These are phyloP conservation scores for Eleginops maclovinus DNA, from an alignment of 2,113 vertebrate genomes.

Conservation along the genomic window DNA sequence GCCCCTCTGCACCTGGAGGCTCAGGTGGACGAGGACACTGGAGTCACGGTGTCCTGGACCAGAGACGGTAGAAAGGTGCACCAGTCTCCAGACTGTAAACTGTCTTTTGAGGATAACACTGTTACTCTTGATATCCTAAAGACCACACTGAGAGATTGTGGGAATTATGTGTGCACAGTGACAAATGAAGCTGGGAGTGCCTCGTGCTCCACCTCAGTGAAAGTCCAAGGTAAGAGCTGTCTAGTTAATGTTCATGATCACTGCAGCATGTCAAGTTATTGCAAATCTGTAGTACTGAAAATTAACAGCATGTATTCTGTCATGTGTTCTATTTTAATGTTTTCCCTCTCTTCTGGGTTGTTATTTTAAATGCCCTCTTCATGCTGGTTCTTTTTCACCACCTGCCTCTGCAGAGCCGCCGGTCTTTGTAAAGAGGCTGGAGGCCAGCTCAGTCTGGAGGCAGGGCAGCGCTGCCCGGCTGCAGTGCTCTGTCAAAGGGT, in stretches of 20 bases:
- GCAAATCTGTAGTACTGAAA: slow-evolving; percentile 50
- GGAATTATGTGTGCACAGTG: slow-evolving; percentile 88
- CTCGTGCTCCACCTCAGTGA: slow-evolving; percentile 84
- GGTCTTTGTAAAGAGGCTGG: slow-evolving; percentile 88
- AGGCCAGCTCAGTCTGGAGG: slow-evolving; percentile 89
- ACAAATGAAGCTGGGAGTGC: slow-evolving; percentile 90
- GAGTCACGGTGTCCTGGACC: slow-evolving; percentile 89
- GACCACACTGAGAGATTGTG: slow-evolving; percentile 91
- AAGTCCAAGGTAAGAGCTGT: slow-evolving; percentile 91
- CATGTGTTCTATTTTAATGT: slow-evolving; percentile 11
- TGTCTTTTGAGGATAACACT: slow-evolving; percentile 92
- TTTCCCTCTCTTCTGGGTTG: slow-evolving; percentile 29
- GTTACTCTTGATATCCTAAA: slow-evolving; percentile 90
- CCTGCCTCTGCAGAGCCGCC: slow-evolving; percentile 85
- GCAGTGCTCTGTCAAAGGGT: slow-evolving; percentile 91
- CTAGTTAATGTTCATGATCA: slow-evolving; percentile 36
- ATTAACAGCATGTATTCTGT: slow-evolving; percentile 20
- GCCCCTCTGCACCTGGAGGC: slow-evolving; percentile 89
- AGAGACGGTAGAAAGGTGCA: slow-evolving; percentile 89
- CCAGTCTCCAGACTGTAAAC: slow-evolving; percentile 90
- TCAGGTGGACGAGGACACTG: slow-evolving; percentile 91
- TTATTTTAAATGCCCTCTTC: slow-evolving; percentile 24
- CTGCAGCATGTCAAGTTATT: slow-evolving; percentile 48
- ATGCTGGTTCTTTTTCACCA: slow-evolving; percentile 28
- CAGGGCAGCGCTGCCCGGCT: slow-evolving; percentile 87